Evolutionary conservation across 1,140 invertebrate genomes (phyloP), one percentile per base, ranked within the genome.

Genomic region (Lordiphosa clarofinis): DNA sequence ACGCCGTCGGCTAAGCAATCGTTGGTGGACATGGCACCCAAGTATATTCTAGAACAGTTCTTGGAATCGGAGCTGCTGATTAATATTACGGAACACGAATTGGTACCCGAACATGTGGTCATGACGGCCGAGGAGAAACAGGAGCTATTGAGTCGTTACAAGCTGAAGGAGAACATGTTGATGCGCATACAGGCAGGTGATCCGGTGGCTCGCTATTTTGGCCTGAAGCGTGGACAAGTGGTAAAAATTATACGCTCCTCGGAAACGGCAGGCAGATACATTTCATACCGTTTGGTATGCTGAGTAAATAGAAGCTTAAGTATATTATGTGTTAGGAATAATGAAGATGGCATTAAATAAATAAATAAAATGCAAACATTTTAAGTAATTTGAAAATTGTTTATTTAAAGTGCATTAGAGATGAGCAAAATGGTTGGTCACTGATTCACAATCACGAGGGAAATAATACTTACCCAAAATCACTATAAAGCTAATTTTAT

Each of bases 1-100:
- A 99, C 99, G 9, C 98, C 99, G 4, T 99, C 97, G 31, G 99
- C 99, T 1, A 99, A 99, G 90, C 97, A 99, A 91, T 96, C 97
- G 0, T 89, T 99, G 40, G 94, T 96, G 4, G 98, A 99, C 78
- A 99, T 99, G 98, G 97, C 98, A 1, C 98, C 98, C 0, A 99
- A 99, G 90, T 99, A 99, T 87, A 99, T 98, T 78, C 90, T 99
- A 44, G 99, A 99, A 91, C 96, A 99, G 79, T 99, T 99, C 90
- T 88, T 99, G 9, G 99, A 99, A 90, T 97, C 98, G 0, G 99
- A 99, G 90, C 90, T 99, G 13, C 90, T 99, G 4, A 98, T 99
- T 44, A 99, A 99, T 89, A 99, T 99, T 21, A 99, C 98, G 4
- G 98, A 99, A 89, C 99, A 99, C 89, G 98, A 99, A 90, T 89